Evolutionary conservation across 1,140 invertebrate species (phyloP).

Genomic region (Bombus sylvicola): DNA sequence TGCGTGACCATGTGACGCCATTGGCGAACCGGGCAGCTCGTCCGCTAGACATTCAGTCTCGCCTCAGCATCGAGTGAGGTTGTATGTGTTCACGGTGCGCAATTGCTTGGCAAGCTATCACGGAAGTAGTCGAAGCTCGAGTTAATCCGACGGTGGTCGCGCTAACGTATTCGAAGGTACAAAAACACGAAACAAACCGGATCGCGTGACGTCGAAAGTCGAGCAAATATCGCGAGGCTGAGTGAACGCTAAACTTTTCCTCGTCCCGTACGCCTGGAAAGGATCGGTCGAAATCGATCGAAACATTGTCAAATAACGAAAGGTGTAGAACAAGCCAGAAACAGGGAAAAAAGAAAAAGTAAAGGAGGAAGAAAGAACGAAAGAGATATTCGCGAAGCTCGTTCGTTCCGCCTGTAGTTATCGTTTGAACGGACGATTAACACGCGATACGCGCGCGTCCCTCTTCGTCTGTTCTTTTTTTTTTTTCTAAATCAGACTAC

Average conservation of each 20-base stretch:
- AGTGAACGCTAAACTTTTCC: neutral
- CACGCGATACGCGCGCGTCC: constrained; percentile 8
- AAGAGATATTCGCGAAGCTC: too few relatives aligned
- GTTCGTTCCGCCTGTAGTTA: neutral
- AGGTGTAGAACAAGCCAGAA: neutral
- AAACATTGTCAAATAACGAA: neutral
- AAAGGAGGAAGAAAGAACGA: neutral
- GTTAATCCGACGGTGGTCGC: constrained; percentile 5
- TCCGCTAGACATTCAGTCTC: constrained; percentile 80
- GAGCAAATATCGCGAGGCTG: neutral
- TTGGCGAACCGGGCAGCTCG: constrained; percentile 76
- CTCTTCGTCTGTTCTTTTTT: neutral
- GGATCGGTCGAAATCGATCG: constrained; percentile 12
- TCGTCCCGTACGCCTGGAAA: neutral
- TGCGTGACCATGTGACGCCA: constrained; percentile 80
- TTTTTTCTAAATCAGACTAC: neutral
- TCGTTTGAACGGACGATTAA: constrained; percentile 15
- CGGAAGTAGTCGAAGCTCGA: constrained; percentile 27
- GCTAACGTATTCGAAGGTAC: neutral
- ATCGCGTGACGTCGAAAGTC: neutral
- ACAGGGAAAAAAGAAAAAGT: neutral
- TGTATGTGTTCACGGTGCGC: neutral
- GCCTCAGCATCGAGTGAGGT: constrained; percentile 71
- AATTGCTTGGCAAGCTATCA: constrained; percentile 9
- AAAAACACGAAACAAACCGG: neutral